Percentiles rank a stretch among this genome's conserved stretches.
Conservation (phyloP, 2,113 vertebrate species). For the Hydropotes inermis region DNA sequence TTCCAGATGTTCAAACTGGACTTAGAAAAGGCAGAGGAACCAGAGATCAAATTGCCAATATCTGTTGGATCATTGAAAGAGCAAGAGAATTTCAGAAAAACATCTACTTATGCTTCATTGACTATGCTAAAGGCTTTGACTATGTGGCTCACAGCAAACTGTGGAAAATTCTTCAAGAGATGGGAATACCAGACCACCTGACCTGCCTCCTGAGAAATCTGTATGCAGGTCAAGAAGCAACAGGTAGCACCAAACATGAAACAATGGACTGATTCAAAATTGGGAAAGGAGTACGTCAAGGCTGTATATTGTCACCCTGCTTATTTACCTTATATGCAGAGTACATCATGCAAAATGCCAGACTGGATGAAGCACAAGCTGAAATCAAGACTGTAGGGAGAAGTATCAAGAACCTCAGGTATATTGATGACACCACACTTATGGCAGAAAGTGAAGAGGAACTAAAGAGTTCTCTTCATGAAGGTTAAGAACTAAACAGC, state of each 20-base stretch:
- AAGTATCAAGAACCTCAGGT: neutral
- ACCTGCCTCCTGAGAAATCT: neutral
- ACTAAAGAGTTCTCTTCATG: neutral
- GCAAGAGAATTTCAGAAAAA: neutral
- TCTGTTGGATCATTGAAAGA: neutral
- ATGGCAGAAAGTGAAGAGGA: neutral
- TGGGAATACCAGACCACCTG: neutral
- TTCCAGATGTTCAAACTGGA: neutral
- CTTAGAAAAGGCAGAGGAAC: neutral
- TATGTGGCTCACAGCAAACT: neutral
- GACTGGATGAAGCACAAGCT: neutral
- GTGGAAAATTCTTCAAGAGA: neutral
- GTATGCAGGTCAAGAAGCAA: neutral
- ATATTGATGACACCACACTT: neutral
- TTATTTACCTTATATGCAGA: neutral
- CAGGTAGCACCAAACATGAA: neutral
- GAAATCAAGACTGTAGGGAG: neutral
- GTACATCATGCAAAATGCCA: neutral
- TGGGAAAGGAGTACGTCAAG: neutral
- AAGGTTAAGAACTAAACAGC: neutral
- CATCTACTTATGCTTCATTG: neutral
- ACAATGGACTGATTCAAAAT: neutral
- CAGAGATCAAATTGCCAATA: neutral
- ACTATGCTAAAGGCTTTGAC: neutral
- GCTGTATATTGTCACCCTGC: neutral